These are phyloP conservation scores for Spheniscus mendiculus DNA, from an alignment of 2,113 vertebrate species.

Conservation along the genomic window DNA sequence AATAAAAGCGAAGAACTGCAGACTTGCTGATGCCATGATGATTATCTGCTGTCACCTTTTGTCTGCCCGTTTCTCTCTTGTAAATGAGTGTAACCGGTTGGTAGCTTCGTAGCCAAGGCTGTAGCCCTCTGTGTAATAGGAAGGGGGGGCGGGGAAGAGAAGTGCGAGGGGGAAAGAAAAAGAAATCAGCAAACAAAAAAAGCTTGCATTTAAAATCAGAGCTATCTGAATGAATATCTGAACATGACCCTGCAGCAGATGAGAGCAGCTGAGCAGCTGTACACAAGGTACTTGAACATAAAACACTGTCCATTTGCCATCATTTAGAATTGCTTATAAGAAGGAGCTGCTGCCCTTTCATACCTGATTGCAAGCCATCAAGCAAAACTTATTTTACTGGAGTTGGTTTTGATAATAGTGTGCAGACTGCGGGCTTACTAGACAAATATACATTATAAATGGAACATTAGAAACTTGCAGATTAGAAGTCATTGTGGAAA, in stretches of 20 bases:
- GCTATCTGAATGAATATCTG: constrained; percentile 36
- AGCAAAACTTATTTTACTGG: not conserved
- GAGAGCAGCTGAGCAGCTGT: constrained; percentile 28
- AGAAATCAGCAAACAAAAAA: constrained; percentile 41
- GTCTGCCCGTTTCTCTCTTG: constrained; percentile 33
- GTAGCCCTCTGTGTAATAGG: constrained; percentile 65
- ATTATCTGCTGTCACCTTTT: constrained; percentile 57
- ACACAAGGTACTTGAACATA: constrained; percentile 29
- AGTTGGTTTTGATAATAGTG: not conserved
- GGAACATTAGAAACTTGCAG: not conserved
- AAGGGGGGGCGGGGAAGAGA: constrained; percentile 19
- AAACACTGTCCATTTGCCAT: not conserved
- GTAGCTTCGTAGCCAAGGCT: constrained; percentile 67
- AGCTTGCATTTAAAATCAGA: constrained; percentile 1
- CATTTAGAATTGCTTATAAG: not conserved
- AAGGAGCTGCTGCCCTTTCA: constrained; percentile 1
- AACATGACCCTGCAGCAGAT: constrained; percentile 4
- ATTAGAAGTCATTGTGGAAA: not conserved
- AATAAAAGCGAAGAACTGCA: constrained; percentile 92
- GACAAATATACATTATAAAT: not conserved
- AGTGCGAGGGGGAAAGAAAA: not conserved
- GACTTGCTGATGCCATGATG: constrained; percentile 85
- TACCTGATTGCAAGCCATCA: not conserved
- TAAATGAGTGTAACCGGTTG: constrained; percentile 46
- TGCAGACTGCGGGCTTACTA: not conserved